Evolutionary conservation across 2,113 vertebrate species (phyloP), one percentile per base, ranked within the genome.

Genomic region (Gadus macrocephalus): DNA sequence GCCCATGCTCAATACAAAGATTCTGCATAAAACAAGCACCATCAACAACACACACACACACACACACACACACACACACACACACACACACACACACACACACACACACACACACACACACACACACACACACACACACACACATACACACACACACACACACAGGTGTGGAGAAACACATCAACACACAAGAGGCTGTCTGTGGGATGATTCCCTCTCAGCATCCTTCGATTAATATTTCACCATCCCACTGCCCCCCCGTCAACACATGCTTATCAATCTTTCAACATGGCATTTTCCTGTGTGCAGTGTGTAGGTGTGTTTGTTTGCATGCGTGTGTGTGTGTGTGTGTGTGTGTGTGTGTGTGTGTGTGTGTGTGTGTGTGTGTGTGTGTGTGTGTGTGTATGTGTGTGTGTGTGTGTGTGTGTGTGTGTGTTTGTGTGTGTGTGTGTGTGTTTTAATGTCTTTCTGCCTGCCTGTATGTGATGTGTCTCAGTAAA

Each of bases 251-350:
- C 79, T 71, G 84, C 86, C 87, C 89, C 80, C 85, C 89, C 81
- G 84, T 85, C 62, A 86, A 85, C 80, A 76, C 80, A 53, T 15
- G 76, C 79, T 86, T 84, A 89, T 90, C 87, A 90, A 89, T 90
- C 87, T 86, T 90, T 89, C 86, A 90, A 70, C 86, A 89, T 89
- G 87, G 88, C 88, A 89, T 90, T 89, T 90, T 82, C 84, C 77
- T 81, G 81, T 76, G 62, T 80, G 81, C 67, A 75, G 72, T 25
- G 22, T 64, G 66, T 71, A 70, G 2, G n/a, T 72, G 67, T 75
- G 63, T 64, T 4, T n/a, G 35, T 17, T 15, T 22, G 12, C 1
- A 15, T 42, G 56, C 20, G 49, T 63, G 38, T 53, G 58, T 62
- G 59, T 22, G 68, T 62, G 69, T 63, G 60, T 70, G 20, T 59